Percentiles rank a stretch among this genome's conserved stretches.
Conservation (phyloP, 2,888 invertebrate genomes). For the Leucophora obtusa region DNA sequence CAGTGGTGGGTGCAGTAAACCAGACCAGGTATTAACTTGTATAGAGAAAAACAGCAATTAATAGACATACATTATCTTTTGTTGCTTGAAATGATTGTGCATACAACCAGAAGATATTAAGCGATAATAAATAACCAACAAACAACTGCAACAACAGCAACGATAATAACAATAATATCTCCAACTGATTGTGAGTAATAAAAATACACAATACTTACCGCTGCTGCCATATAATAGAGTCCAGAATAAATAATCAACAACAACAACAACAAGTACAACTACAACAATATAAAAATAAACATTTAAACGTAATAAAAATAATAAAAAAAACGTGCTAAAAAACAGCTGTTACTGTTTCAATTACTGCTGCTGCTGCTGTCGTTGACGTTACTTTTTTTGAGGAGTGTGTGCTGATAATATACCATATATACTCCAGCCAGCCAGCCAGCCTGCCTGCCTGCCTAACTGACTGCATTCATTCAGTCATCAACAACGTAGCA, state of each 20-base stretch:
- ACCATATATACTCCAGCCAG: too few relatives aligned
- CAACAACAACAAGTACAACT: slow-evolving; percentile 15
- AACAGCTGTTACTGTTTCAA: slow-evolving; percentile 58
- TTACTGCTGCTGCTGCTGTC: not conserved
- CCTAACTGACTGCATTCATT: slow-evolving; percentile 38
- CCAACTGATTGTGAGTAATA: slow-evolving; percentile 45
- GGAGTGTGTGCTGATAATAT: not conserved
- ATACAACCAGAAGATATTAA: slow-evolving; percentile 33
- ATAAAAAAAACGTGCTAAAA: slow-evolving; percentile 57
- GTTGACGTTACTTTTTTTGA: not conserved
- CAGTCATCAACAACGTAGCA: slow-evolving; percentile 23
- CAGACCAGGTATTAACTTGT: slow-evolving; percentile 11
- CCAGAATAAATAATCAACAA: slow-evolving; percentile 35
- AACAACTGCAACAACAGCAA: slow-evolving; percentile 4
- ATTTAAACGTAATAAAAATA: slow-evolving; percentile 46
- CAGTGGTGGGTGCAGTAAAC: not conserved
- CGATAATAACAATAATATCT: slow-evolving; percentile 22
- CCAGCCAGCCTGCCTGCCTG: slow-evolving; percentile 12
- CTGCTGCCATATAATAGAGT: slow-evolving; percentile 36
- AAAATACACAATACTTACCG: slow-evolving; percentile 7
- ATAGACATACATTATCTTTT: slow-evolving; percentile 31
- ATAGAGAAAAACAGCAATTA: slow-evolving; percentile 29
- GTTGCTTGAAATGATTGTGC: slow-evolving; percentile 5
- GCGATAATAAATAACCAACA: slow-evolving; percentile 14
- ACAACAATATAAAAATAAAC: slow-evolving; percentile 37